Conservation (phyloP, 2,888 invertebrate genomes). For the Lacanobia wlatinum region DNA sequence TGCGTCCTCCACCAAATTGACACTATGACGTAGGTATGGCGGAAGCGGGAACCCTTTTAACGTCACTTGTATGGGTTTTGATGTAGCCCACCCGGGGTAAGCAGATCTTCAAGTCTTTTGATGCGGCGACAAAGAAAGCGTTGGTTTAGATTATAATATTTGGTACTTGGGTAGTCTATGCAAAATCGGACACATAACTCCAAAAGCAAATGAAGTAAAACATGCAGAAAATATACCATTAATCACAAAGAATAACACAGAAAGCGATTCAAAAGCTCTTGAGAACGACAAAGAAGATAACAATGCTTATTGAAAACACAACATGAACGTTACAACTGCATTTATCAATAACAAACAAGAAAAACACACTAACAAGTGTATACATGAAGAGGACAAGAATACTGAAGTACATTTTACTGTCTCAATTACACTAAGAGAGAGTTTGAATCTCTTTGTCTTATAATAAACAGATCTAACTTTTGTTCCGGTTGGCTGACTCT, state of each 20-base stretch:
- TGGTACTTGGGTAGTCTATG: background rate
- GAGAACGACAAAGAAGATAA: slow-evolving; percentile 18
- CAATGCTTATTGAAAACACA: slow-evolving; percentile 43
- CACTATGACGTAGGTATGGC: slow-evolving; percentile 75
- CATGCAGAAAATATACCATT: background rate
- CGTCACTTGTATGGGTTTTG: slow-evolving; percentile 67
- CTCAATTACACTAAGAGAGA: slow-evolving; percentile 67
- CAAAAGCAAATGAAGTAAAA: background rate
- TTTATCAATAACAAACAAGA: slow-evolving; percentile 44
- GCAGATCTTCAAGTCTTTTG: slow-evolving; percentile 53
- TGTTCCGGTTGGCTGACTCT: slow-evolving; percentile 70
- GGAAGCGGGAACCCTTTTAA: slow-evolving; percentile 76
- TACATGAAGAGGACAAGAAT: slow-evolving; percentile 43
- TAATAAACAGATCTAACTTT: slow-evolving; percentile 74
- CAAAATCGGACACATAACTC: background rate
- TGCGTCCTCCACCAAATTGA: slow-evolving; percentile 73
- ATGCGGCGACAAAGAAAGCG: slow-evolving; percentile 15
- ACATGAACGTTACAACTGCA: slow-evolving; percentile 53
- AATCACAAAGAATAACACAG: slow-evolving; percentile 5
- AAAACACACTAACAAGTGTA: slow-evolving; percentile 41
- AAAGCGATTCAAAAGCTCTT: slow-evolving; percentile 27
- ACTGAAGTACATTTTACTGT: slow-evolving; percentile 58
- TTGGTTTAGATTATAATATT: slow-evolving; percentile 35
- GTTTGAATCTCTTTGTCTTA: slow-evolving; percentile 67
- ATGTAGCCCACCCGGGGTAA: slow-evolving; percentile 50